These are phyloP conservation scores for Acanthiza pusilla DNA, from an alignment of 2,797 vertebrate species.

Conservation along the genomic window DNA sequence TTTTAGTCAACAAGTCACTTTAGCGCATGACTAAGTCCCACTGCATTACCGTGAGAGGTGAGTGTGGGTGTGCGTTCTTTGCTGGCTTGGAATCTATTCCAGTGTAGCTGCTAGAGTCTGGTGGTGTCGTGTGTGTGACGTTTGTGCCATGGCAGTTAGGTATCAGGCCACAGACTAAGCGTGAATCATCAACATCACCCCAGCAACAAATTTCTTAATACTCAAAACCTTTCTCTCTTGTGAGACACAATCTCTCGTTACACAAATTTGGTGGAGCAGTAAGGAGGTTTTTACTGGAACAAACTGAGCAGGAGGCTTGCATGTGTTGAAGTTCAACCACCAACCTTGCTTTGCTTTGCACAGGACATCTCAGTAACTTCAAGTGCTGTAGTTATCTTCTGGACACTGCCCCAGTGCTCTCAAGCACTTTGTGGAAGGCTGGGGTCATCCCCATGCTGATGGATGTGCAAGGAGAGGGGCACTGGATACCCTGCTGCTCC, in stretches of 20 bases:
- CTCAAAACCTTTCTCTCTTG: background rate
- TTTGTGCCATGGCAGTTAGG: background rate
- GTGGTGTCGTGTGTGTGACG: background rate
- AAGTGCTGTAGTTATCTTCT: background rate
- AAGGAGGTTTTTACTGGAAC: background rate
- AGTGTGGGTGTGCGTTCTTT: background rate
- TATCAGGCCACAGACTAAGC: background rate
- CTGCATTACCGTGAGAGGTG: background rate
- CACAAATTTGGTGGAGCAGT: fast-evolving
- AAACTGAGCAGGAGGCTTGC: background rate
- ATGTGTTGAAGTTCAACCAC: background rate
- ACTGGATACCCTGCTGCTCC: background rate
- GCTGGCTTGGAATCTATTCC: background rate
- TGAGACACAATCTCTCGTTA: background rate
- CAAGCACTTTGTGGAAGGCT: background rate
- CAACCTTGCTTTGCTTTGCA: background rate
- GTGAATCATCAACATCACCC: constrained; percentile 40
- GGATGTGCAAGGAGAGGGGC: background rate
- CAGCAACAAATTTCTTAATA: constrained; percentile 13
- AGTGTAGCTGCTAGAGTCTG: background rate
- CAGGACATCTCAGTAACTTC: background rate
- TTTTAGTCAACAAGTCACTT: background rate
- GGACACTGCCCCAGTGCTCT: background rate
- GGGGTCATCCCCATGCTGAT: fast-evolving
- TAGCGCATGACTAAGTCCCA: background rate